phyloP scores from a whole-genome alignment of 1,140 invertebrate genomes.

The Drosophila busckii region DNA sequence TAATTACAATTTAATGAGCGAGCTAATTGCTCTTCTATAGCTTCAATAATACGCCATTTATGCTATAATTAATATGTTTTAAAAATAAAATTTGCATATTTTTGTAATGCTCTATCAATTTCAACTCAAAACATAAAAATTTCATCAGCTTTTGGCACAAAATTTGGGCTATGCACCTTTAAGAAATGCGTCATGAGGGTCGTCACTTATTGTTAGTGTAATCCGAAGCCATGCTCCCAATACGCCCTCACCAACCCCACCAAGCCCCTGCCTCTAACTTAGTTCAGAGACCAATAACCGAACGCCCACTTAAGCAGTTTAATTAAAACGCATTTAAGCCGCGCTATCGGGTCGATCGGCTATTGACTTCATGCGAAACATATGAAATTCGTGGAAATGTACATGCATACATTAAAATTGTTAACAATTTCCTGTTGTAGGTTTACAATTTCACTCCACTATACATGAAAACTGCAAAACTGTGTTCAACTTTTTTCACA shows the following conservation, averaged over 20 bases:
- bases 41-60: slow-evolving; percentile 6
- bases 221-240: too few relatives aligned
- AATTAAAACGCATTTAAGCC: slow-evolving; percentile 34
- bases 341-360: slow-evolving; percentile 18
- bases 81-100: too few relatives aligned
- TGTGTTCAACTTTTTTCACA: slow-evolving; percentile 58
- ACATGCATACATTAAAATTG: slow-evolving; percentile 24
- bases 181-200: too few relatives aligned
- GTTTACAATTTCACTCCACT: slow-evolving; percentile 47
- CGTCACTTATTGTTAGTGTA: too few relatives aligned
- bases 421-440: slow-evolving; percentile 69
- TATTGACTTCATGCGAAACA: slow-evolving; percentile 45
- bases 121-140: too few relatives aligned
- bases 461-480: slow-evolving; percentile 31
- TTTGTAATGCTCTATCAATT: too few relatives aligned
- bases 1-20: too few relatives aligned
- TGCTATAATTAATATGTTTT: not conserved
- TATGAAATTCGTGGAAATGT: slow-evolving; percentile 49
- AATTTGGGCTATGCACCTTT: too few relatives aligned
- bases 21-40: too few relatives aligned
- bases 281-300: slow-evolving; percentile 39
- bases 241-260: too few relatives aligned
- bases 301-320: slow-evolving; percentile 13
- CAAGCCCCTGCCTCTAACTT: too few relatives aligned
- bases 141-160: too few relatives aligned